Conservation (phyloP, 2,888 invertebrate genomes). For the Hydrotaea diabolus region DNA sequence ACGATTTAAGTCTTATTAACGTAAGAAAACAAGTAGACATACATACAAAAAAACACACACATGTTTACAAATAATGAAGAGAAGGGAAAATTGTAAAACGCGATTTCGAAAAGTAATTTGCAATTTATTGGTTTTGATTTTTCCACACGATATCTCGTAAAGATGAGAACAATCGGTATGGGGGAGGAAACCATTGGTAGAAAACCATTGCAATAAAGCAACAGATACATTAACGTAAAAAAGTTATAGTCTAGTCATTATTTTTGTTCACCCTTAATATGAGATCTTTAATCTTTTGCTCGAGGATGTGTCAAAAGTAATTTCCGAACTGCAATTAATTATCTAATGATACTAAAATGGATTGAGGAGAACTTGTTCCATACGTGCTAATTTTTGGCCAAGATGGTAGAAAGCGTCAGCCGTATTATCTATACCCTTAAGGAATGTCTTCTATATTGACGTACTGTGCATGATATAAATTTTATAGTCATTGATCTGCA, state of each 20-base stretch:
- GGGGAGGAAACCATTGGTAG: background rate
- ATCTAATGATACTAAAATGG: background rate
- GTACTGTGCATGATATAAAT: too few relatives aligned
- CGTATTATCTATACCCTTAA: too few relatives aligned
- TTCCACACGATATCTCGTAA: constrained; percentile 15
- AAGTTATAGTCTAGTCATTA: background rate
- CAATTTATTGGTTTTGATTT: constrained; percentile 42
- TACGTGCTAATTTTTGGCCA: too few relatives aligned
- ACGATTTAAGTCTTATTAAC: background rate
- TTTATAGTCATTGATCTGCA: too few relatives aligned
- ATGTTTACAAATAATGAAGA: background rate
- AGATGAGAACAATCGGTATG: background rate
- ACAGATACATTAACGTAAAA: background rate
- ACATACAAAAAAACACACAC: background rate
- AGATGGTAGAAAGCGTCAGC: too few relatives aligned
- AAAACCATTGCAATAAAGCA: background rate
- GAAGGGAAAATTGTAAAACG: constrained; percentile 6
- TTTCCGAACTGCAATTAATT: background rate
- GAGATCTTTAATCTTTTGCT: too few relatives aligned
- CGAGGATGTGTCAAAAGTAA: background rate
- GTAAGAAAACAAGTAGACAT: background rate
- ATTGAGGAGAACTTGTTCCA: too few relatives aligned
- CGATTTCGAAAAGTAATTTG: constrained; percentile 21
- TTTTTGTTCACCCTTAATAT: background rate
- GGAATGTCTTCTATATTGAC: too few relatives aligned